Evolutionary conservation across 2,797 vertebrate species (phyloP), one percentile per base, ranked within the genome.

Genomic region (Coilia nasus): DNA sequence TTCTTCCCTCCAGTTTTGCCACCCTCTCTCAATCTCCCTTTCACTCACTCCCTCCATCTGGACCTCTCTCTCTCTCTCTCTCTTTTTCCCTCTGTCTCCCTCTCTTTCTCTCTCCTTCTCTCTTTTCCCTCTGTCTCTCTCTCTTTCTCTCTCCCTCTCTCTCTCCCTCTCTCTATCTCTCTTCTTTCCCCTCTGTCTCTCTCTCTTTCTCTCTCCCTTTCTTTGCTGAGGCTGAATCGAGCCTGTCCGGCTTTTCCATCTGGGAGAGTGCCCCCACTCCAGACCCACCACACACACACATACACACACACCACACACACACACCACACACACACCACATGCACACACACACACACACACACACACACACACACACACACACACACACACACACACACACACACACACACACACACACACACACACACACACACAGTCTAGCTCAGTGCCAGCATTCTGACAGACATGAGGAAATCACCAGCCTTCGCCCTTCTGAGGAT

Each of bases 221-320:
- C 64, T 71, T 28, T 35, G 28, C 28, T 71, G 28, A 31, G 64
- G 28, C 3, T 14, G 25, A 67, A 25, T 71, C 25, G 25, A 71
- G 64, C 64, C 28, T 71, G 64, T n/a, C 23, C 59, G 81, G 46
- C 62, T 85, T 80, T 83, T 88, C 83, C 15, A 78, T 89, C 84
- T 88, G 86, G 64, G 85, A 90, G 83, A 83, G 71, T 44, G 80
- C 64, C 67, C 35, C 31, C 35, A 54, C 50, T 54, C 50, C 50
- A 47, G 46, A n/a, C 46, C 46, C 46, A 47, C 46, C 46, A 60
- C 57, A 81, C 60, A 81, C 85, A 25, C 47, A 82, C 10, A n/a
- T n/a, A n/a, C n/a, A n/a, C n/a, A n/a, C n/a, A n/a, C n/a, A n/a
- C n/a, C 35, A 41, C 35, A 41, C 35, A 41, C 5, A 41, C 35